Conservation (phyloP, 2,113 vertebrate genomes). For the Semnornis frantzii region DNA sequence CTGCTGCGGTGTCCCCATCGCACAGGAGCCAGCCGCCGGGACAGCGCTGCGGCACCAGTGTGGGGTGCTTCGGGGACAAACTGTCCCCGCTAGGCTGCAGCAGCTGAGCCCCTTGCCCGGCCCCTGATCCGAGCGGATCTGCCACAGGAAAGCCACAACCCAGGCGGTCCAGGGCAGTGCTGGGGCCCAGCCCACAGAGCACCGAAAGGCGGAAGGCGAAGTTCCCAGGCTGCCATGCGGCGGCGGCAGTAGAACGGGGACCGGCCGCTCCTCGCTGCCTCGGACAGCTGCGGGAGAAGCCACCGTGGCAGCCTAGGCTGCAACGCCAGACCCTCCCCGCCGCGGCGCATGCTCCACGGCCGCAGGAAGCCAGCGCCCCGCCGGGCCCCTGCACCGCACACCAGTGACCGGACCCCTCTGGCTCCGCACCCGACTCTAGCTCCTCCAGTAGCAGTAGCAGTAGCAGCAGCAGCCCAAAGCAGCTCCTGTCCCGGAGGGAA, state of each 20-base stretch:
- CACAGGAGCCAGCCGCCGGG: fast-evolving
- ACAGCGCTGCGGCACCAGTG: background rate
- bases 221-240: fast-evolving
- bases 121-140: background rate
- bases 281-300: background rate
- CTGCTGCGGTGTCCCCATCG: background rate
- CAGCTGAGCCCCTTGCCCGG: background rate
- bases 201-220: background rate
- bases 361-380: background rate
- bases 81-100: background rate
- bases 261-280: background rate
- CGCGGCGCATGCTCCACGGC: background rate
- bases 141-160: background rate
- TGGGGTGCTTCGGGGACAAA: fast-evolving
- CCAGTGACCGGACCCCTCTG: no score
- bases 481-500: fast-evolving
- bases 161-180: background rate
- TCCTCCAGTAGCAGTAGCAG: background rate
- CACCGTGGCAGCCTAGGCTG: background rate
- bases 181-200: background rate
- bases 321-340: background rate
- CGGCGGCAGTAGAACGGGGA: fast-evolving
- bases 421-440: background rate
- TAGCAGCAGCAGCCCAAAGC: background rate
- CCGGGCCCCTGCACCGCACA: background rate